phyloP scores from a whole-genome alignment of 2,113 vertebrate genomes.

The Peromyscus maniculatus region DNA sequence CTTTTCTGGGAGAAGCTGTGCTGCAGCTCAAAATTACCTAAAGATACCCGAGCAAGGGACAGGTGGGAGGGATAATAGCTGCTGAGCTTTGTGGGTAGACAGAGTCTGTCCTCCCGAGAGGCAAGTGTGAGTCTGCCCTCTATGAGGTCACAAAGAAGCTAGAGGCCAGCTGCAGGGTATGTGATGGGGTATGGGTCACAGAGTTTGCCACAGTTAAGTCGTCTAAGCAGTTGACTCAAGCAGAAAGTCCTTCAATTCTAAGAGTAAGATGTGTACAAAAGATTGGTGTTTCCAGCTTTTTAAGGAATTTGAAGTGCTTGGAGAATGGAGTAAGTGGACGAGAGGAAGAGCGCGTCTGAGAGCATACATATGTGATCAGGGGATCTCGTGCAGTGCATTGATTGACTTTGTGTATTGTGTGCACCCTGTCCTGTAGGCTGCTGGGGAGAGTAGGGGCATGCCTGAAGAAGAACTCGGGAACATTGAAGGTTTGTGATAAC shows the following conservation, averaged over 20 bases:
- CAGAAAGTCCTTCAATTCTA: background rate
- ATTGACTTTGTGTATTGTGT: conserved; percentile 14
- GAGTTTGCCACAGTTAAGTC: background rate
- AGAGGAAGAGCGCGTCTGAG: background rate
- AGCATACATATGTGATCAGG: background rate
- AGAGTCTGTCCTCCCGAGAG: background rate
- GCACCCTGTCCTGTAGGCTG: background rate
- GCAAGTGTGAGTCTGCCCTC: background rate
- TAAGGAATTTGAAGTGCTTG: conserved; percentile 26
- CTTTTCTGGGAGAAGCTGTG: background rate
- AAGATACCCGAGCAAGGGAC: no score
- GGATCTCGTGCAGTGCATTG: background rate
- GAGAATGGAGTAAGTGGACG: conserved; percentile 62
- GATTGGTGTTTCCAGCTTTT: background rate
- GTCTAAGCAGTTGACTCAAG: background rate
- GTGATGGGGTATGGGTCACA: conserved; percentile 12
- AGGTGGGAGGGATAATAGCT: background rate
- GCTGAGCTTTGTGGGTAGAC: background rate
- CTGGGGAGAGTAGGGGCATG: background rate
- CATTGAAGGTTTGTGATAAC: background rate
- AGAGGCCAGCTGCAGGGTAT: background rate
- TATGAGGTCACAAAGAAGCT: conserved; percentile 64
- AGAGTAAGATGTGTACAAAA: background rate
- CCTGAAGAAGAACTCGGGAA: background rate
- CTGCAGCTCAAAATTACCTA: background rate